Conservation (phyloP, 2,797 vertebrate genomes). For the Antrozous pallidus region DNA sequence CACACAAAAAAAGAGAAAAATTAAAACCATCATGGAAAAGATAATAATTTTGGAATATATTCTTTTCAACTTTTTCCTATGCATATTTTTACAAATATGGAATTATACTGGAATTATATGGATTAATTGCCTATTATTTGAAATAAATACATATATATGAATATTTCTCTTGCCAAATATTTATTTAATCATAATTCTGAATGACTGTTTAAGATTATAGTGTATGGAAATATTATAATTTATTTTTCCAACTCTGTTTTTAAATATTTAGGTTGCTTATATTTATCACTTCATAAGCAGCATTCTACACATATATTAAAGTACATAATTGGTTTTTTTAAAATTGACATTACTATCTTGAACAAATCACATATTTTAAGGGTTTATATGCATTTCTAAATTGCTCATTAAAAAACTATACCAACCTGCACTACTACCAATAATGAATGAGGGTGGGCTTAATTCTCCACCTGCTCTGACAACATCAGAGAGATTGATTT, state of each 20-base stretch:
- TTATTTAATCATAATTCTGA: slow-evolving; percentile 17
- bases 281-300: background rate
- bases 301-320: background rate
- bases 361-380: background rate
- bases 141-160: background rate
- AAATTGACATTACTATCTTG: background rate
- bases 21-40: background rate
- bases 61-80: background rate
- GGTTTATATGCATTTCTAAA: background rate
- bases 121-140: background rate
- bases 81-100: background rate
- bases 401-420: background rate
- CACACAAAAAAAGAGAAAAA: background rate
- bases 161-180: background rate
- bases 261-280: background rate
- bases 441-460: background rate
- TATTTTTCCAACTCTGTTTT: background rate
- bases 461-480: background rate
- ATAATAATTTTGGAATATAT: background rate
- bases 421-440: background rate
- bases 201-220: background rate
- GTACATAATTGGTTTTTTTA: background rate
- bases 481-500: background rate
- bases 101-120: background rate
- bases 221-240: background rate